Evolutionary conservation across 2,113 vertebrate genomes (phyloP).

Genomic region (Aspiorhynchus laticeps): DNA sequence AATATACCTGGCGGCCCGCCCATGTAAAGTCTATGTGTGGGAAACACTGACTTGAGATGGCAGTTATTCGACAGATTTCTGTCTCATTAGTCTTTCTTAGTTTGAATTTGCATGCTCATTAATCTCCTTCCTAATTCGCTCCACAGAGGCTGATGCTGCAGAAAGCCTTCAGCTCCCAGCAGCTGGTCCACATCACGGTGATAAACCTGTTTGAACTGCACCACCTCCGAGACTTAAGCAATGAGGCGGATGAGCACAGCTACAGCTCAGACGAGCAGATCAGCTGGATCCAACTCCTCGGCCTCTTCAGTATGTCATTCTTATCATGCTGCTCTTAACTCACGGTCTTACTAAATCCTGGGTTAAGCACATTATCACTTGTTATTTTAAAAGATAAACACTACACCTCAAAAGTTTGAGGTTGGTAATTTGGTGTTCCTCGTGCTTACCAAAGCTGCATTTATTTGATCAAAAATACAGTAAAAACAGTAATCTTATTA

Average conservation of each 20-base stretch:
- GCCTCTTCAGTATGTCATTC: conserved; percentile 89
- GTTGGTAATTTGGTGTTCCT: too few species aligned
- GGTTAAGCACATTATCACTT: not conserved
- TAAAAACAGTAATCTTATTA: not conserved
- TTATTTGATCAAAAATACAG: not conserved
- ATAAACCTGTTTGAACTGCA: conserved; percentile 98
- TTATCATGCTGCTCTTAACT: not conserved
- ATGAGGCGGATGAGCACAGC: conserved; percentile 82
- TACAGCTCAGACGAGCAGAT: conserved; percentile 85
- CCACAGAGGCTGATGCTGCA: conserved; percentile 90
- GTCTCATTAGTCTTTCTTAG: conserved; percentile 5
- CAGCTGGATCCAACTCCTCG: conserved; percentile 93
- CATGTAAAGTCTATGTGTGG: too few species aligned
- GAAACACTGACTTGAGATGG: too few species aligned
- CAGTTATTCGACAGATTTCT: not conserved
- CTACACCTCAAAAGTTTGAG: not conserved
- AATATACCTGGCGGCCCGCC: too few species aligned
- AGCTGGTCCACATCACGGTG: conserved; percentile 96
- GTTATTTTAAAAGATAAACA: not conserved
- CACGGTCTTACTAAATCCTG: not conserved
- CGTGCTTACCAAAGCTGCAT: too few species aligned
- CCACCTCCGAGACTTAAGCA: conserved; percentile 91
- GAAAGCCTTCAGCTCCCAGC: conserved; percentile 96
- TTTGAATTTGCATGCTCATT: not conserved
- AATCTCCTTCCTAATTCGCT: not conserved